Conservation (phyloP, 2,797 vertebrate genomes). For the Cyprinella venusta region DNA sequence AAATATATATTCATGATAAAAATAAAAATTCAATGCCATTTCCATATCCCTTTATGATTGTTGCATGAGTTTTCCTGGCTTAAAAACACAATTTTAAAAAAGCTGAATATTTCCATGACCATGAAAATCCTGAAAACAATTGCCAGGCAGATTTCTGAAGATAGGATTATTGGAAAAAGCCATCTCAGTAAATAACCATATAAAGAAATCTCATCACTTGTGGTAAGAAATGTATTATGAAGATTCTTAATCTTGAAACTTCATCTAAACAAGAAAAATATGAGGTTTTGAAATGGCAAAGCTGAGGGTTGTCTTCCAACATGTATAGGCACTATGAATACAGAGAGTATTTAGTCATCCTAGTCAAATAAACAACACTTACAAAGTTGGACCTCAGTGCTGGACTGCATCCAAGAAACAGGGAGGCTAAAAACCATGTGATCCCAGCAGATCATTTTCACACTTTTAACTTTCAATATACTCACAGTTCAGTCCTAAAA, state of each 20-base stretch:
- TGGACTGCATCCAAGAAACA: conserved; percentile 16
- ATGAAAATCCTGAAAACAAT: background rate
- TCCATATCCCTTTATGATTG: background rate
- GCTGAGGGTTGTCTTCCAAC: conserved; percentile 3
- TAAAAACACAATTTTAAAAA: background rate
- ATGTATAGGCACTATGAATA: conserved; percentile 27
- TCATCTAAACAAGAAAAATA: conserved; percentile 24
- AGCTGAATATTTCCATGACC: background rate
- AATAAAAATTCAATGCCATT: background rate
- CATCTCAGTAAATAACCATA: background rate
- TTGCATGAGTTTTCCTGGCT: background rate
- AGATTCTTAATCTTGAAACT: conserved; percentile 26
- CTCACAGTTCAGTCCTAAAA: background rate
- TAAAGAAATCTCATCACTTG: conserved; percentile 7
- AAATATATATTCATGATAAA: background rate
- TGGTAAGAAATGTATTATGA: background rate
- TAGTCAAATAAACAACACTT: conserved; percentile 48
- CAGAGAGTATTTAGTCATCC: conserved; percentile 14
- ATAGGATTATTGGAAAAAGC: conserved; percentile 4
- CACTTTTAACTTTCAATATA: conserved; percentile 32
- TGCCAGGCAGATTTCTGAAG: background rate
- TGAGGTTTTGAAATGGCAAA: conserved; percentile 15
- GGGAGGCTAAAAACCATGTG: background rate
- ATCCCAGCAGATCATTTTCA: conserved; percentile 13
- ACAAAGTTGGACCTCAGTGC: conserved; percentile 26